Percentiles rank a stretch among this genome's conserved stretches.
These are phyloP conservation scores for Cuniculus paca DNA, from an alignment of 2,797 vertebrate genomes.

Conservation along the genomic window DNA sequence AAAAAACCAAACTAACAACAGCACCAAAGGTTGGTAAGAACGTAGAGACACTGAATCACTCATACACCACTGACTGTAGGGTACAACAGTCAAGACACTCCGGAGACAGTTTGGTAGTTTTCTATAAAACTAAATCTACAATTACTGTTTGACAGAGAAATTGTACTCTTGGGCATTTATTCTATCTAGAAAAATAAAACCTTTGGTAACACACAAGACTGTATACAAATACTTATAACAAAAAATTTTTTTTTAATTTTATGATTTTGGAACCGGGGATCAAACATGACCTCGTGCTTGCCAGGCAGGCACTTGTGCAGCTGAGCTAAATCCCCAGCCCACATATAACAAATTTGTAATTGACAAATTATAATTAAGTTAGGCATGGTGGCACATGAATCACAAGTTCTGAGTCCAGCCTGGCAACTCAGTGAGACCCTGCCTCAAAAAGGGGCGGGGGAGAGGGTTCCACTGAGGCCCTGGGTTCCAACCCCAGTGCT, in stretches of 20 bases:
- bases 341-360: constrained; percentile 1
- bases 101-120: background rate
- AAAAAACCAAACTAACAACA: background rate
- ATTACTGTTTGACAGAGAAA: background rate
- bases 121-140: constrained; percentile 24
- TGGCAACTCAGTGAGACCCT: background rate
- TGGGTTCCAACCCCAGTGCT: background rate
- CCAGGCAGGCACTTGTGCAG: too few relatives aligned
- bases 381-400: background rate
- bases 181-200: constrained; percentile 34
- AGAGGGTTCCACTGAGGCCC: background rate
- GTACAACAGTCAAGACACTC: background rate
- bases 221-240: background rate
- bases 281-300: too few relatives aligned
- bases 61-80: background rate
- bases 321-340: too few relatives aligned
- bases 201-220: constrained; percentile 36
- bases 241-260: too few relatives aligned
- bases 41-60: constrained; percentile 27
- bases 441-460: background rate
- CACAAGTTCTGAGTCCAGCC: background rate
- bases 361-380: background rate
- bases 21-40: background rate
- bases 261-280: too few relatives aligned
- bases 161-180: background rate